Evolutionary conservation across 2,113 vertebrate species (phyloP), one percentile per base, ranked within the genome.

Genomic region (Sinocyclocheilus anshuiensis): DNA sequence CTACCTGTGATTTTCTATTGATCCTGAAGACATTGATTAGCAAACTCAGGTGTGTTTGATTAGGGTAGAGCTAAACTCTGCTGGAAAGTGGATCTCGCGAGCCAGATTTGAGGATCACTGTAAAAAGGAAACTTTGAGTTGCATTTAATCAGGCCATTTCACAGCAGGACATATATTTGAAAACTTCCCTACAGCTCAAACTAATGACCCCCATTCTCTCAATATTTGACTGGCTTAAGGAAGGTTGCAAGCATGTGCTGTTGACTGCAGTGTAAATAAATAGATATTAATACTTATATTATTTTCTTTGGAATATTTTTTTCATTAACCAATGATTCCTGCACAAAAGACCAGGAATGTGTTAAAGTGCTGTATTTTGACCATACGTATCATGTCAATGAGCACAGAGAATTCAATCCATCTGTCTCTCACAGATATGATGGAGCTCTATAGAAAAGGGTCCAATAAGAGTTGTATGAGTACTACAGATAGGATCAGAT

Each of bases 61-160:
- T n/a, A n/a, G n/a, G n/a, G n/a, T n/a, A n/a, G n/a, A n/a, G n/a
- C n/a, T n/a, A n/a, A n/a, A n/a, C n/a, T n/a, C n/a, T n/a, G n/a
- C n/a, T n/a, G n/a, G n/a, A n/a, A n/a, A n/a, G n/a, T n/a, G n/a
- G n/a, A n/a, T n/a, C n/a, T n/a, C n/a, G n/a, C n/a, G n/a, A n/a
- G n/a, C n/a, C n/a, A n/a, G n/a, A n/a, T n/a, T n/a, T n/a, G n/a
- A n/a, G n/a, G n/a, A n/a, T n/a, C n/a, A n/a, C n/a, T n/a, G n/a
- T n/a, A n/a, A n/a, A 81, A 61, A 6, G 16, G 15, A 79, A 75
- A 57, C 18, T 42, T 57, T 26, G n/a, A 53, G 71, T 67, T 50
- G 39, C 77, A 59, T 86, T 81, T 86, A 86, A 84, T 48, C 72
- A 59, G 78, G 81, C 72, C 81, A 87, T 77, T 57, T 87, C 75